Evolutionary conservation across 2,113 vertebrate genomes (phyloP).

Genomic region (Redunca redunca): DNA sequence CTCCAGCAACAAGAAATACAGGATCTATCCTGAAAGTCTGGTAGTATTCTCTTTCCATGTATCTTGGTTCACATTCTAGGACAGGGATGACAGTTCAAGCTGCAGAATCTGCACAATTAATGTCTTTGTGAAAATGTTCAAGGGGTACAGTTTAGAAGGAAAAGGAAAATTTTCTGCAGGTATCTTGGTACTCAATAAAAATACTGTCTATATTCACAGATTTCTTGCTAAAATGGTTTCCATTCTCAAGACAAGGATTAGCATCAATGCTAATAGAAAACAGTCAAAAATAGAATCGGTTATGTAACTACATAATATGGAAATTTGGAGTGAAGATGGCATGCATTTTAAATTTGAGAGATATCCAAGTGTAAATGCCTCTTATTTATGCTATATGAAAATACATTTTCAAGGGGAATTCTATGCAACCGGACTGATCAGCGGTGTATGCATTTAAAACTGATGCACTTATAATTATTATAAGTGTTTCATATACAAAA

Average conservation of each 20-base stretch:
- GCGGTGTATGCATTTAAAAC: background rate
- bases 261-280: background rate
- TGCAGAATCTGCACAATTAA: background rate
- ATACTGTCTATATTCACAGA: background rate
- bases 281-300: background rate
- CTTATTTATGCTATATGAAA: background rate
- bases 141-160: background rate
- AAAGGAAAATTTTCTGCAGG: background rate
- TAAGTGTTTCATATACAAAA: background rate
- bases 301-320: background rate
- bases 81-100: background rate
- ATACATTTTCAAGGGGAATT: background rate
- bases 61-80: background rate
- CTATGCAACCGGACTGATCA: background rate
- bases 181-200: background rate
- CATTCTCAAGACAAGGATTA: background rate
- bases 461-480: background rate
- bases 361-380: background rate
- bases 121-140: background rate
- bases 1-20: background rate
- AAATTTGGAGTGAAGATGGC: conserved; percentile 25
- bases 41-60: background rate
- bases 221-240: background rate
- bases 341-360: conserved; percentile 12
- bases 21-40: background rate